Base-by-base conservation (phyloP, 2,113 vertebrate genomes). In the Neofelis nebulosa region DNA sequence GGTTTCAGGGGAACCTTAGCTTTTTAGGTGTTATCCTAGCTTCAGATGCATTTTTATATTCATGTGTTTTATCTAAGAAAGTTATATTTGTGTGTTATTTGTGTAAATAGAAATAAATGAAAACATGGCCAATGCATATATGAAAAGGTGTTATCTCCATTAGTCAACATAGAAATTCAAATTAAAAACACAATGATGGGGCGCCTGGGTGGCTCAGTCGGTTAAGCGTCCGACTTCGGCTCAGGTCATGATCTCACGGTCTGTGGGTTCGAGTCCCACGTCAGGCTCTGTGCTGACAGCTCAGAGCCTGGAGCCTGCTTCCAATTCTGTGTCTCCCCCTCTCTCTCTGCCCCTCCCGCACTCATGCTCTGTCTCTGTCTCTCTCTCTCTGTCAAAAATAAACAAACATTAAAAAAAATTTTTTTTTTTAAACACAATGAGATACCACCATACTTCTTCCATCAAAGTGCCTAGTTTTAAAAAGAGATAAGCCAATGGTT, bases 51-150 rank as follows among this genome's bases (percentile, higher is more conserved):
- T 89, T 78, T 96, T 76, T 83, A 73, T 86, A 91, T 38, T 84
- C 61, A 87, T 63, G 14, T 61, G 69, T 87, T 79, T 31, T 63
- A 33, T 33, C 38, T 36, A 82, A 61, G 21, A 52, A n/a, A 11
- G 36, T 57, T 93, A 68, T 80, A 88, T 50, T 91, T 33, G 5
- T 76, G 8, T 65, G 6, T 71, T 69, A n/a, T 57, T 55, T 89
- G 18, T 90, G 3, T 82, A 87, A 90, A 90, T 86, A 48, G 63
- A 85, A 68, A 76, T 85, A 87, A 79, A 78, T 85, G n/a, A 94
- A 80, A 96, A 88, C 50, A 65, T 89, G 50, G 63, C 73, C 33
- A 76, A n/a, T 92, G 38, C 19, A 52, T 36, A 25, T 33, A 78
- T 94, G 23, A 87, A 95, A 81, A 69, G 1, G 31, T 89, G 15